phyloP scores from a whole-genome alignment of 1,140 invertebrate species.

The Carcinoscorpius rotundicauda region DNA sequence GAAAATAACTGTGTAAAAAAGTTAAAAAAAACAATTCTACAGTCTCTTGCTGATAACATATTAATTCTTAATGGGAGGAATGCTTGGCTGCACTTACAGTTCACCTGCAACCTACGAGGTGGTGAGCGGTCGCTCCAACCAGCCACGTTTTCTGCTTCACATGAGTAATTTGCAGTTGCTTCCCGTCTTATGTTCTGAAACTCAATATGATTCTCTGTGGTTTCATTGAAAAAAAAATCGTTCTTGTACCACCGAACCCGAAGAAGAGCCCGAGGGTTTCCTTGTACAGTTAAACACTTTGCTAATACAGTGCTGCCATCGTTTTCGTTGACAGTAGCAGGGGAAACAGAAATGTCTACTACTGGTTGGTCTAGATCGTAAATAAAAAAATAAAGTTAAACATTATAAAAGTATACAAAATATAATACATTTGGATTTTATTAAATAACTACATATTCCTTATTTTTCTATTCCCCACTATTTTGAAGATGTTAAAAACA shows the following conservation, averaged over 20 bases:
- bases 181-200: constrained; percentile 52
- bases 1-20: too few relatives aligned
- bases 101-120: constrained; percentile 55
- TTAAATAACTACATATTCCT: too few relatives aligned
- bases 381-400: constrained; percentile 1
- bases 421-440: too few relatives aligned
- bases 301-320: constrained; percentile 48
- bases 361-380: constrained; percentile 22
- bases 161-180: constrained; percentile 86
- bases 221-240: constrained; percentile 63
- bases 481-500: too few relatives aligned
- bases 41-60: too few relatives aligned
- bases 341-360: constrained; percentile 20
- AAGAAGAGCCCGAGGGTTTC: constrained; percentile 36
- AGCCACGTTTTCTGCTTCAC: constrained; percentile 71
- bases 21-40: too few relatives aligned
- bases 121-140: constrained; percentile 66
- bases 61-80: too few relatives aligned
- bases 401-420: too few relatives aligned
- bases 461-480: too few relatives aligned
- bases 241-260: constrained; percentile 62
- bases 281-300: constrained; percentile 54
- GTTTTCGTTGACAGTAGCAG: constrained; percentile 19
- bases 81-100: constrained; percentile 43
- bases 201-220: constrained; percentile 55